A percentile compares a stretch with the other conserved stretches of the same genome.
These are phyloP conservation scores for Meandrina meandrites DNA, from an alignment of 92 coral and sea anemone species.

Conservation along the genomic window DNA sequence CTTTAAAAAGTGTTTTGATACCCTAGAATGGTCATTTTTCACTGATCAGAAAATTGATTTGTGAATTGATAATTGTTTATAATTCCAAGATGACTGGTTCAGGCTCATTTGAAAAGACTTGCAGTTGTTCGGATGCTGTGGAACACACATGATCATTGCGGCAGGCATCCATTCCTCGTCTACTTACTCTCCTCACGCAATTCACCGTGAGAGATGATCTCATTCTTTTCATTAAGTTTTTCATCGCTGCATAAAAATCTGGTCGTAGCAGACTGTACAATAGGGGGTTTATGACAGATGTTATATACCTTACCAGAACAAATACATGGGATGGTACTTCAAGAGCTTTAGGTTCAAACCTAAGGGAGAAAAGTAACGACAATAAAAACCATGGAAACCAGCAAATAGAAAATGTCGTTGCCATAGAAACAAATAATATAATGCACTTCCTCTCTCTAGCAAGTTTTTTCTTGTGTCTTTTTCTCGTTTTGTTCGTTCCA, in stretches of 20 bases:
- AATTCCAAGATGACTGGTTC: neutral
- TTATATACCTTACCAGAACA: slow-evolving; percentile 41
- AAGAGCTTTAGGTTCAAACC: neutral
- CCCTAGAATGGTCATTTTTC: neutral
- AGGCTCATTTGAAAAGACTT: neutral
- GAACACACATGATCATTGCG: neutral
- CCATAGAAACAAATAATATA: slow-evolving; percentile 54
- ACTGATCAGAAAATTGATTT: too few species aligned
- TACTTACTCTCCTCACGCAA: neutral
- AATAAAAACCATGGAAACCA: slow-evolving; percentile 57
- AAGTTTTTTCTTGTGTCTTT: neutral
- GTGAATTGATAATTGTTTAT: too few species aligned
- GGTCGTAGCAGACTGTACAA: slow-evolving; percentile 44
- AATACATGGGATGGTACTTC: slow-evolving; percentile 17
- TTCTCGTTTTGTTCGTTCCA: neutral
- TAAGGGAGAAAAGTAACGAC: neutral
- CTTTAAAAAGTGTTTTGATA: neutral
- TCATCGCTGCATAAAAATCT: slow-evolving; percentile 40
- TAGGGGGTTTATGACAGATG: slow-evolving; percentile 52
- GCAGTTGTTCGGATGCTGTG: neutral
- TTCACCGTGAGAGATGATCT: neutral
- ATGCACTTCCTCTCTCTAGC: slow-evolving; percentile 47
- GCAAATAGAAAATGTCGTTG: slow-evolving; percentile 45
- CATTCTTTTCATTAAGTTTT: neutral
- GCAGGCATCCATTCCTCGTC: neutral